Percentiles rank a stretch among this genome's conserved stretches.
Evolutionary conservation across 2,888 invertebrate species (phyloP).

Genomic region (Calameuta pallipes): DNA sequence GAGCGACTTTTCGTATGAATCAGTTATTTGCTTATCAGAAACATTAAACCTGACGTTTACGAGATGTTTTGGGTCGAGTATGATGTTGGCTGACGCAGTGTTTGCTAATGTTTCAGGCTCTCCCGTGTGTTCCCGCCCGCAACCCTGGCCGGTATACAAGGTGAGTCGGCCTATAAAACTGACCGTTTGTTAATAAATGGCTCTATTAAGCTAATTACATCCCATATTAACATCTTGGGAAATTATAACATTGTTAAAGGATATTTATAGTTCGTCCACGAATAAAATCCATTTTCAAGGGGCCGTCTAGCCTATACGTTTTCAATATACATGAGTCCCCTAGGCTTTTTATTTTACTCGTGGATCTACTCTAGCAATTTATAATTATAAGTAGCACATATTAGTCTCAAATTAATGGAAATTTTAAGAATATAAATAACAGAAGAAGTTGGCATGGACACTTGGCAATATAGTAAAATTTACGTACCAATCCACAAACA

Average conservation of each 20-base stretch:
- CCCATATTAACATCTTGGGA: no score
- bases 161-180: conserved; percentile 63
- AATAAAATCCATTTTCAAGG: no score
- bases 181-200: conserved; percentile 5
- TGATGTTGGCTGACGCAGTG: conserved; percentile 20
- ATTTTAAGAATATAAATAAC: background rate
- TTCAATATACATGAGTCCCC: no score
- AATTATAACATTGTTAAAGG: no score
- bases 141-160: conserved; percentile 85
- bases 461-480: background rate
- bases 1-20: background rate
- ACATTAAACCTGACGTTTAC: conserved; percentile 16
- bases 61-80: conserved; percentile 11
- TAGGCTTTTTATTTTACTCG: no score
- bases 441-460: background rate
- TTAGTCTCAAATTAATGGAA: background rate
- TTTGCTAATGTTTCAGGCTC: conserved; percentile 74
- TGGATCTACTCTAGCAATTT: no score
- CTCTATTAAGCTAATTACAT: background rate
- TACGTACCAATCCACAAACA: no score
- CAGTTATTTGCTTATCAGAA: conserved; percentile 19
- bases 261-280: no score
- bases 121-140: conserved; percentile 84
- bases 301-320: no score
- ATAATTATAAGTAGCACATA: background rate